Percentiles rank a stretch among this genome's conserved stretches.
Evolutionary conservation across 2,888 invertebrate genomes (phyloP).

Genomic region (Branchipolynoe longqiensis): DNA sequence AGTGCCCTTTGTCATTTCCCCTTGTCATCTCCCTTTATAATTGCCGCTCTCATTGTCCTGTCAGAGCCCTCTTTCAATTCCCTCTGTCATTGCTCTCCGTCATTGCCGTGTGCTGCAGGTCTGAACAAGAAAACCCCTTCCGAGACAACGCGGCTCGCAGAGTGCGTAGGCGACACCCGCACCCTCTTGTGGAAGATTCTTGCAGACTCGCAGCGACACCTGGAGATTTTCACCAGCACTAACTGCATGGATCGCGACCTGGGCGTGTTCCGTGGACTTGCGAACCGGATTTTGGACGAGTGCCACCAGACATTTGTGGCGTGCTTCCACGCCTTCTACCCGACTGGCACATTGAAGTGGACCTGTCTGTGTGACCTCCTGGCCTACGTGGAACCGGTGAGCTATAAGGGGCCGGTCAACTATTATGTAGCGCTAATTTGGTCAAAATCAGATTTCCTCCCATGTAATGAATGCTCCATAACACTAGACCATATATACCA

Average conservation of each 20-base stretch:
- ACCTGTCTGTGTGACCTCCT: conserved; percentile 90
- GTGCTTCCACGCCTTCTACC: conserved; percentile 97
- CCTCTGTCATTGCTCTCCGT: no score
- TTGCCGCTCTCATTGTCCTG: no score
- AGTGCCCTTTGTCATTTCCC: no score
- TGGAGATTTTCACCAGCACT: conserved; percentile 44
- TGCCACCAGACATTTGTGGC: conserved; percentile 94
- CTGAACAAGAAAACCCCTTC: conserved; percentile 76
- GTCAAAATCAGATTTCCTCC: no score
- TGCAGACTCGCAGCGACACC: conserved; percentile 84
- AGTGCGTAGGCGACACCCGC: conserved; percentile 92
- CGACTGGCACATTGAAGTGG: conserved; percentile 96
- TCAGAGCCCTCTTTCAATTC: no score
- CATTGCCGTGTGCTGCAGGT: conserved; percentile 59
- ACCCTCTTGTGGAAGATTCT: conserved; percentile 91
- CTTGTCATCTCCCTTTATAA: no score
- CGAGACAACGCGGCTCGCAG: conserved; percentile 91
- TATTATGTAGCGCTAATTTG: no score
- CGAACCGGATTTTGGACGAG: conserved; percentile 89
- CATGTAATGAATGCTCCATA: no score
- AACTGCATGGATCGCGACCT: conserved; percentile 22
- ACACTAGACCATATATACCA: no score
- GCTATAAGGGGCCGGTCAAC: conserved; percentile 28
- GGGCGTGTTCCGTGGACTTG: conserved; percentile 70
- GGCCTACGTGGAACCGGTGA: conserved; percentile 76